These are phyloP conservation scores for Astropecten irregularis DNA, from an alignment of 53 echinoderm and acorn worm genomes.

Conservation along the genomic window DNA sequence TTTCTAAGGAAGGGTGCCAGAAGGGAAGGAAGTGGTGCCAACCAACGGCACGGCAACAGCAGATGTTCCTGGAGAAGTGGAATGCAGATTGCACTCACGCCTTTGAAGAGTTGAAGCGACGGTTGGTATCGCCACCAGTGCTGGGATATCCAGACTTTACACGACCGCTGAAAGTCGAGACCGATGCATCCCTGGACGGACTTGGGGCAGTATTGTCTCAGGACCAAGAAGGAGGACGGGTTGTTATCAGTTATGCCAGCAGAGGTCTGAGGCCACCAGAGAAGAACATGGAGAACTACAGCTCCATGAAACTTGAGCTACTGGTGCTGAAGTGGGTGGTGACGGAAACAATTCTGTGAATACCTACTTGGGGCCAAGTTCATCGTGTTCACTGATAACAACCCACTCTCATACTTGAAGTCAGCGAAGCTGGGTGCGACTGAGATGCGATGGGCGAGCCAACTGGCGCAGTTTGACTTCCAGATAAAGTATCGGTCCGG, in stretches of 20 bases:
- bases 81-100: not conserved
- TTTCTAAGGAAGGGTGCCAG: conserved; percentile 20
- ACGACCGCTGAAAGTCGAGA: not conserved
- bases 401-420: not conserved
- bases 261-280: conserved; percentile 34
- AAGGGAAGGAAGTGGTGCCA: conserved; percentile 7
- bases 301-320: conserved; percentile 57
- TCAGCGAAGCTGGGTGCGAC: not conserved
- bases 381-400: not conserved
- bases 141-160: too few species aligned
- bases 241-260: conserved; percentile 58
- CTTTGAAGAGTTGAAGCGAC: not conserved
- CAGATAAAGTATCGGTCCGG: not conserved
- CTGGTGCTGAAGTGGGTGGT: not conserved
- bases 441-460: not conserved
- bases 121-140: not conserved
- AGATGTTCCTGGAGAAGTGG: not conserved
- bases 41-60: not conserved
- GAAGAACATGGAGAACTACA: too few species aligned
- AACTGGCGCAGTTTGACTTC: not conserved
- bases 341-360: not conserved
- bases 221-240: not conserved
- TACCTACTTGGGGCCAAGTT: not conserved
- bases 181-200: not conserved
- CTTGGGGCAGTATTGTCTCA: not conserved